These are phyloP conservation scores for Synergus umbraculus DNA, from an alignment of 2,888 invertebrate genomes.

Conservation along the genomic window DNA sequence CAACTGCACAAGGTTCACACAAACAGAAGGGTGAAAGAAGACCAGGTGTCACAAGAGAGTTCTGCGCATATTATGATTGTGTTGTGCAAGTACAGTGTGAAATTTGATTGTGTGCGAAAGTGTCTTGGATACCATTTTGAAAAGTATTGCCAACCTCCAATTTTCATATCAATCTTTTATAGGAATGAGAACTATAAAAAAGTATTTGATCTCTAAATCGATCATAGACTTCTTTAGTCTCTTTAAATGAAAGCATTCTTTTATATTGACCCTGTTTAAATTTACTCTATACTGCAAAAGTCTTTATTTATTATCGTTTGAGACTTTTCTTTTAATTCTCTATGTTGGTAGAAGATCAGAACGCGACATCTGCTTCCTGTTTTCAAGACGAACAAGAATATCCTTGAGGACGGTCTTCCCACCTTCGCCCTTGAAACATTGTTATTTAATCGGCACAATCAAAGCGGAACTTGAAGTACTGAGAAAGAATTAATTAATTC, in stretches of 20 bases:
- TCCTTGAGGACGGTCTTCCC: neutral
- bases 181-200: no score
- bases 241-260: no score
- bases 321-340: no score
- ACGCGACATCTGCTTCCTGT: constrained; percentile 4
- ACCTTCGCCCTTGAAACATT: neutral
- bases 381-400: neutral
- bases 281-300: neutral
- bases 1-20: neutral
- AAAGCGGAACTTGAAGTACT: neutral
- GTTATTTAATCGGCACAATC: neutral
- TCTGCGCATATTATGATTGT: no score
- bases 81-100: neutral
- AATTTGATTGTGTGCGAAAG: neutral
- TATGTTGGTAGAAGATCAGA: neutral
- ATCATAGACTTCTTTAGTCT: no score
- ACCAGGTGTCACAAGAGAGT: no score
- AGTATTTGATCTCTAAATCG: no score
- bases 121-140: neutral
- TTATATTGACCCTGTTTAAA: no score
- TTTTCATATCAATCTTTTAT: no score
- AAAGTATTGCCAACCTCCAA: neutral
- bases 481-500: neutral
- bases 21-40: no score
- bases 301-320: neutral